Percentiles rank a stretch among this genome's conserved stretches.
phyloP scores from a whole-genome alignment of 2,888 invertebrate genomes.

The Scaptomyza reducta region DNA sequence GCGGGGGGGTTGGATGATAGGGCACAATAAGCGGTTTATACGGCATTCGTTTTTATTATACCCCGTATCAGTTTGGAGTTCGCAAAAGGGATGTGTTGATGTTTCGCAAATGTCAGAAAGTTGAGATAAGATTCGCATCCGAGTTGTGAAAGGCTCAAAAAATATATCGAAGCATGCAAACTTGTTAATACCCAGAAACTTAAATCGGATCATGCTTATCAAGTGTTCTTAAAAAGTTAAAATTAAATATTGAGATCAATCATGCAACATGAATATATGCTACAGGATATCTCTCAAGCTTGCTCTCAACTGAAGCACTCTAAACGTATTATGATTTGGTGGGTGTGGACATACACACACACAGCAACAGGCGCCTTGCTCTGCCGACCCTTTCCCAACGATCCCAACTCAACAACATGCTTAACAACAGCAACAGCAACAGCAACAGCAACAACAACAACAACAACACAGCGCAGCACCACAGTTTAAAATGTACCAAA shows the following conservation, averaged over 20 bases:
- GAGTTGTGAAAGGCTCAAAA: too few species aligned
- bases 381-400: not conserved
- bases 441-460: too few species aligned
- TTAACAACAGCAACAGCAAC: constrained; percentile 8
- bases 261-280: too few species aligned
- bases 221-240: too few species aligned
- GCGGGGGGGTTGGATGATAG: constrained; percentile 1
- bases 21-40: constrained; percentile 58
- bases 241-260: too few species aligned
- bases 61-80: not conserved
- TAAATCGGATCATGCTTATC: too few species aligned
- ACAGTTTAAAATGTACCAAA: constrained; percentile 52
- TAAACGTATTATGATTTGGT: not conserved
- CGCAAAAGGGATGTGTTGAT: not conserved
- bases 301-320: not conserved
- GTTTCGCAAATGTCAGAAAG: not conserved
- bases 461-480: constrained; percentile 3
- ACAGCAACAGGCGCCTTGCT: constrained; percentile 56
- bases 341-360: not conserved
- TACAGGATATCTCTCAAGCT: not conserved
- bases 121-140: too few species aligned
- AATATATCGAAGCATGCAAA: too few species aligned
- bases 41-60: constrained; percentile 31
- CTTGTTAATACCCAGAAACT: too few species aligned
- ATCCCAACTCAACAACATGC: not conserved